phyloP scores from a whole-genome alignment of 2,113 vertebrate genomes.

The Corynorhinus townsendii region DNA sequence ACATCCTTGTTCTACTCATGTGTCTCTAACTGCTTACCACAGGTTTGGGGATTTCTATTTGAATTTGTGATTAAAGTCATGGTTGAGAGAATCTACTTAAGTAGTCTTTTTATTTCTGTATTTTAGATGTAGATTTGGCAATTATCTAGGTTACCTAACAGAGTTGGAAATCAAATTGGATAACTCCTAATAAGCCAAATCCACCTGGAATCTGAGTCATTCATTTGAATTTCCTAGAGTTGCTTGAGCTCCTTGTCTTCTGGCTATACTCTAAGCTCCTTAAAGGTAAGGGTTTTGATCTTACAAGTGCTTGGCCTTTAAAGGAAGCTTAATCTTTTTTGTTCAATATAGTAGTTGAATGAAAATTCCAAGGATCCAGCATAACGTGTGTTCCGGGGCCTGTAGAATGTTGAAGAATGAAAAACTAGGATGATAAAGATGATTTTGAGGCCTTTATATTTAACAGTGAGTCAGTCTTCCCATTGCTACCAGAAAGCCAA shows the following conservation, averaged over 20 bases:
- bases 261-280: not conserved
- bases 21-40: not conserved
- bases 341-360: not conserved
- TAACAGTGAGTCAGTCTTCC: not conserved
- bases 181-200: not conserved
- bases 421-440: not conserved
- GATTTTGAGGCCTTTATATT: not conserved
- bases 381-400: not conserved
- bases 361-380: not conserved
- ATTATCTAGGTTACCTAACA: not conserved
- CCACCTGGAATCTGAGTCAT: not conserved
- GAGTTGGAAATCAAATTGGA: not conserved
- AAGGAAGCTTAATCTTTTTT: not conserved
- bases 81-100: not conserved
- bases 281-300: not conserved
- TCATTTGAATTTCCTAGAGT: slow-evolving; percentile 21
- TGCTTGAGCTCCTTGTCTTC: not conserved
- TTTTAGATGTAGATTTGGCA: not conserved
- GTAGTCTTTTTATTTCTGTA: not conserved
- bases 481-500: not conserved
- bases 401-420: not conserved
- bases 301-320: not conserved
- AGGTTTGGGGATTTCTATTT: not conserved
- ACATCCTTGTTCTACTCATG: not conserved
- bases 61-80: slow-evolving; percentile 29